Conservation (phyloP, 2,113 vertebrate genomes). For the Corydoras sp. region DNA sequence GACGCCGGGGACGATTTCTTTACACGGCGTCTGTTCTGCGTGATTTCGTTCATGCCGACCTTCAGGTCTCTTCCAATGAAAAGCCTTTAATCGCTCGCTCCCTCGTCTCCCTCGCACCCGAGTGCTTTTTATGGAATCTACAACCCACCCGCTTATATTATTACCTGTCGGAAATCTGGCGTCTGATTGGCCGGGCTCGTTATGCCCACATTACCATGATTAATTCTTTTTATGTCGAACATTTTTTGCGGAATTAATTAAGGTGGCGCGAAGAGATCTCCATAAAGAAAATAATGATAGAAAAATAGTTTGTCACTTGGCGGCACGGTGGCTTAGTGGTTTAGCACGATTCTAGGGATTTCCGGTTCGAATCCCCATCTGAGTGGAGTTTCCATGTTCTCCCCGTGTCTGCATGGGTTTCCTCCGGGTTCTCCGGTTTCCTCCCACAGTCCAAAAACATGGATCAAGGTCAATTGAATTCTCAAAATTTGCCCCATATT, state of each 20-base stretch:
- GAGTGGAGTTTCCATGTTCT: no score
- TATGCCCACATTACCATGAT: slow-evolving; percentile 10
- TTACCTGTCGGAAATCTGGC: neutral
- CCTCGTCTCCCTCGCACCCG: neutral
- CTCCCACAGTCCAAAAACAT: no score
- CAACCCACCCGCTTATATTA: neutral
- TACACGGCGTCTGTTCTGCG: slow-evolving; percentile 70
- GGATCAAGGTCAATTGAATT: no score
- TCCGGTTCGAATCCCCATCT: no score
- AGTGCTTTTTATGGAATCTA: neutral
- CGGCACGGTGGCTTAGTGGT: no score
- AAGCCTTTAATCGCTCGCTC: slow-evolving; percentile 36
- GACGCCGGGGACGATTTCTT: no score
- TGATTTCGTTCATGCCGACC: slow-evolving; percentile 65
- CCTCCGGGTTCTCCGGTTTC: no score
- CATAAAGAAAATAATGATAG: no score
- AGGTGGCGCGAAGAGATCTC: slow-evolving; percentile 8
- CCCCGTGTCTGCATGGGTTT: no score
- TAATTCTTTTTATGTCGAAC: slow-evolving; percentile 9
- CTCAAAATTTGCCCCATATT: no score
- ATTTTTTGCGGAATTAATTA: slow-evolving; percentile 11
- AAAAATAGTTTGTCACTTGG: no score
- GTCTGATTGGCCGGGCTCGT: slow-evolving; percentile 8
- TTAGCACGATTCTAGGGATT: no score
- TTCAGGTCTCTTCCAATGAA: slow-evolving; percentile 65